Conservation (phyloP, 2,113 vertebrate genomes). For the Camelus bactrianus region DNA sequence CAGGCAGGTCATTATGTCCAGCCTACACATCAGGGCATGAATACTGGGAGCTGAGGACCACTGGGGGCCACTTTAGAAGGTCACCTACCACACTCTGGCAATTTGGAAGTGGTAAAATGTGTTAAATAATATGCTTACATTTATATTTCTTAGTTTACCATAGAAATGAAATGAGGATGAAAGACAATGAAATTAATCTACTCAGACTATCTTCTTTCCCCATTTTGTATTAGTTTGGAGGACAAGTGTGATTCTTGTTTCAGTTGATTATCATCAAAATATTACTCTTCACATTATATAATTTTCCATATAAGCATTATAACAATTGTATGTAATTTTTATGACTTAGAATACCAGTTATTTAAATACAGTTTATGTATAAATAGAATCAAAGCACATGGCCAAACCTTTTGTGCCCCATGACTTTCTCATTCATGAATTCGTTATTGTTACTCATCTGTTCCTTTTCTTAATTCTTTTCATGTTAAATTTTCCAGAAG, state of each 20-base stretch:
- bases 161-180: slow-evolving; percentile 23
- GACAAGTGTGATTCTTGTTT: neutral
- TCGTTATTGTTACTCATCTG: neutral
- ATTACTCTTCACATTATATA: neutral
- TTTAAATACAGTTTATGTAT: slow-evolving; percentile 28
- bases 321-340: neutral
- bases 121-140: slow-evolving; percentile 30
- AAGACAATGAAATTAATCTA: neutral
- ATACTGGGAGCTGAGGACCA: neutral
- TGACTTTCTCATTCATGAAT: neutral
- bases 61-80: neutral
- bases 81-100: neutral
- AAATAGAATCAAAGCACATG: neutral
- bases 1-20: neutral
- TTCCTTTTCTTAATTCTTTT: neutral
- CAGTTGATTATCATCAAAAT: neutral
- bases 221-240: neutral
- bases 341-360: neutral
- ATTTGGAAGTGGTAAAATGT: neutral
- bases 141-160: neutral
- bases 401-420: neutral
- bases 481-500: neutral
- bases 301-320: slow-evolving; percentile 9
- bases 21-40: neutral
- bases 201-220: neutral